Percentiles rank a stretch among this genome's conserved stretches.
phyloP scores from a whole-genome alignment of 2,113 vertebrate species.

The Centropus bengalensis region DNA sequence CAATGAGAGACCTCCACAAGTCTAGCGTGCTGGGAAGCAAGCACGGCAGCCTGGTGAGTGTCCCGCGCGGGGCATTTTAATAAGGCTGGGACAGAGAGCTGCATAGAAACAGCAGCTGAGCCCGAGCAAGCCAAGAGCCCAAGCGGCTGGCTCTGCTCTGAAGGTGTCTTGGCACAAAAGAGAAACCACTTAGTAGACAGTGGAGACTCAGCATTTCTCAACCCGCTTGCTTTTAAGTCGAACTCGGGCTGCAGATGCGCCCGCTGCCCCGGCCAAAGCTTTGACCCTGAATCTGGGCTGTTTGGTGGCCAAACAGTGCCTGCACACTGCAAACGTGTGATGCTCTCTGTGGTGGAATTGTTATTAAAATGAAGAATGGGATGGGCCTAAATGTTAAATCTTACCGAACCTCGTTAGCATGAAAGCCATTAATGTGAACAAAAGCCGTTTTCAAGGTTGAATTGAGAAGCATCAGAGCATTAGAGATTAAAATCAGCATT shows the following conservation, averaged over 20 bases:
- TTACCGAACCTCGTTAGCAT: not conserved
- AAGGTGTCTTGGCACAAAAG: accelerated
- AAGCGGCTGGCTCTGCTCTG: not conserved
- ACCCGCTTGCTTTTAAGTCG: not conserved
- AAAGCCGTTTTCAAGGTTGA: constrained; percentile 31
- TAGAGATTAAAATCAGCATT: constrained; percentile 10
- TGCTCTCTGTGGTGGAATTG: not conserved
- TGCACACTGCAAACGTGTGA: not conserved
- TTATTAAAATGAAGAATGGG: not conserved
- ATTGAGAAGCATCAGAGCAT: constrained; percentile 19
- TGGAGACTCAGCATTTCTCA: not conserved
- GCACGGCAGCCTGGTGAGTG: constrained; percentile 52
- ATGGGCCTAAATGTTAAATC: not conserved
- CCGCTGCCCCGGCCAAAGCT: not conserved
- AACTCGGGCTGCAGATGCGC: not conserved
- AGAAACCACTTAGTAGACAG: accelerated
- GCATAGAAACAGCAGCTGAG: not conserved
- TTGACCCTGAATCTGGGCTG: accelerated
- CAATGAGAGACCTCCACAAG: constrained; percentile 52
- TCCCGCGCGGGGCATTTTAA: not conserved
- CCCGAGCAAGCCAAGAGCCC: not conserved
- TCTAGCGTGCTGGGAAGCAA: constrained; percentile 22
- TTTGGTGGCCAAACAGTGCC: not conserved
- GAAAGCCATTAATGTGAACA: constrained; percentile 5
- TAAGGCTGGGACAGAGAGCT: not conserved